phyloP scores from a whole-genome alignment of 2,888 invertebrate species.

The Tethea ocularis region DNA sequence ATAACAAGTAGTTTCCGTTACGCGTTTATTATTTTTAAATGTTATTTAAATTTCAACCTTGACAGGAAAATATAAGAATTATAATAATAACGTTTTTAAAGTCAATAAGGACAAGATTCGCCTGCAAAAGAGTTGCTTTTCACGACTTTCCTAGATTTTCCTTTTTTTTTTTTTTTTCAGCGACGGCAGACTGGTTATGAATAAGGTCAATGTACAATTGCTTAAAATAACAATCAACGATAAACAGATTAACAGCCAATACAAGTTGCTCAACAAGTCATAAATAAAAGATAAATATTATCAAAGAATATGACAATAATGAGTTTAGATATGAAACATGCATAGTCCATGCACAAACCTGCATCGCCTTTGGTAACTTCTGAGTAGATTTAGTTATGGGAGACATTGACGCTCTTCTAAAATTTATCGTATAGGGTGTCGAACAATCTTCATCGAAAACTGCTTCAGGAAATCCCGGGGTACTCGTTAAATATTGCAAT shows the following conservation, averaged over 20 bases:
- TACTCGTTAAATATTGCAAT: constrained; percentile 73
- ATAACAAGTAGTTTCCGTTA: too few species aligned
- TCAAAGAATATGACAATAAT: constrained; percentile 3
- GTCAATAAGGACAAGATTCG: too few species aligned
- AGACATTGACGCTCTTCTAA: constrained; percentile 91
- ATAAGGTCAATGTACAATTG: not conserved
- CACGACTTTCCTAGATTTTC: too few species aligned
- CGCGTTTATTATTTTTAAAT: too few species aligned
- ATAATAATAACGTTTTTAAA: too few species aligned
- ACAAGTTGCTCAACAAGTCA: constrained; percentile 10
- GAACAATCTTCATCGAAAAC: constrained; percentile 60
- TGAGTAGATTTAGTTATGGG: constrained; percentile 95
- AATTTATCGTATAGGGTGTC: constrained; percentile 72
- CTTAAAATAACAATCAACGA: constrained; percentile 6
- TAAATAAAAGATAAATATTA: constrained; percentile 5
- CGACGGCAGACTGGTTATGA: too few species aligned
- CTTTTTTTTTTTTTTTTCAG: too few species aligned
- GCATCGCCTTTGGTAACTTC: constrained; percentile 94
- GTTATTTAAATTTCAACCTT: too few species aligned
- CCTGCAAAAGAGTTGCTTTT: too few species aligned
- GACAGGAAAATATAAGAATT: too few species aligned
- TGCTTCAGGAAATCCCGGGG: constrained; percentile 66
- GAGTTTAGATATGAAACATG: constrained; percentile 5
- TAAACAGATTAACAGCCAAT: constrained; percentile 6
- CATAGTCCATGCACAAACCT: constrained; percentile 74